Conservation (phyloP, 2,888 invertebrate species). For the Stenodema calcarata region DNA sequence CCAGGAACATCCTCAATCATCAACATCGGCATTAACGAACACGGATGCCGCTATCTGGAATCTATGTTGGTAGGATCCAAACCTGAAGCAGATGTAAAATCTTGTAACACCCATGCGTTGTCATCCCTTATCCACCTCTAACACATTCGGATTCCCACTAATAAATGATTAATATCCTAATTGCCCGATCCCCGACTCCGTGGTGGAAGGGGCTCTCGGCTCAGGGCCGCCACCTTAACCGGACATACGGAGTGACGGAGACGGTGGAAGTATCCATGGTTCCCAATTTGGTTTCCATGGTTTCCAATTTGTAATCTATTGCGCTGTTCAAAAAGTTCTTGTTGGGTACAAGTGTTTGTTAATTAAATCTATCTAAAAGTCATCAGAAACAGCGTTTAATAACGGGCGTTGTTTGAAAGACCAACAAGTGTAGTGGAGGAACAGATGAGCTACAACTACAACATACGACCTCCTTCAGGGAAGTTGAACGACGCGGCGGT, state of each 20-base stretch:
- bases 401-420: background rate
- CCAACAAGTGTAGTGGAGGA: background rate
- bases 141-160: too few relatives aligned
- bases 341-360: background rate
- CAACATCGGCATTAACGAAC: slow-evolving; percentile 84
- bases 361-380: background rate
- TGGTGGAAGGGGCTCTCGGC: too few relatives aligned
- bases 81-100: slow-evolving; percentile 85
- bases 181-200: too few relatives aligned
- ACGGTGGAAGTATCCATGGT: too few relatives aligned
- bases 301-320: too few relatives aligned
- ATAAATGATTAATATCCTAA: too few relatives aligned
- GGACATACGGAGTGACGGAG: too few relatives aligned
- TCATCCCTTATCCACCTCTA: too few relatives aligned
- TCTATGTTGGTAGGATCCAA: slow-evolving; percentile 89
- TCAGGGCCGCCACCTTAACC: too few relatives aligned
- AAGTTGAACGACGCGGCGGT: background rate
- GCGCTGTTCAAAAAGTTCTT: too few relatives aligned
- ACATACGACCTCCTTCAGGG: background rate
- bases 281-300: too few relatives aligned
- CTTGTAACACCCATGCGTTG: too few relatives aligned
- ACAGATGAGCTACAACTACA: background rate
- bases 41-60: slow-evolving; percentile 91
- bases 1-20: slow-evolving; percentile 92
- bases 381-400: background rate